A percentile compares a stretch with the other conserved stretches of the same genome.
phyloP scores from a whole-genome alignment of 2,113 vertebrate species.

The Cinclus cinclus region DNA sequence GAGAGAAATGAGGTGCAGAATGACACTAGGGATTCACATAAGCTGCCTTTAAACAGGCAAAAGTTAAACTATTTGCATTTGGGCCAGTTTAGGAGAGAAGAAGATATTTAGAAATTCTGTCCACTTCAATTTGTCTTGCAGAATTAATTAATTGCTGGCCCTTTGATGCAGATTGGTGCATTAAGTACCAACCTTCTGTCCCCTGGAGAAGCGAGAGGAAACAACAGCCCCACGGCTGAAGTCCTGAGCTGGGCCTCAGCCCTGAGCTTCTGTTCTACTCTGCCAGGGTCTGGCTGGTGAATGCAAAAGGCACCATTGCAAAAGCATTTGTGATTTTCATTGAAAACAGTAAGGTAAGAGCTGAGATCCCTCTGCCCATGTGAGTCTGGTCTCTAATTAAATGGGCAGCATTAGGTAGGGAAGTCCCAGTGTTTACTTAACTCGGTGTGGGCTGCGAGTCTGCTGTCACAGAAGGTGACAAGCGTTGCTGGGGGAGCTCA shows the following conservation, averaged over 20 bases:
- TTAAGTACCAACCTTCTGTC: background rate
- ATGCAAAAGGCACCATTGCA: background rate
- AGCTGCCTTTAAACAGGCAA: background rate
- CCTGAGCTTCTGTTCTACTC: background rate
- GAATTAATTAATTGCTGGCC: conserved; percentile 21
- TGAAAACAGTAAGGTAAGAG: background rate
- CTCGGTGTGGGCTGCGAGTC: background rate
- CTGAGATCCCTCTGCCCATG: background rate
- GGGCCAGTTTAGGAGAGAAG: background rate
- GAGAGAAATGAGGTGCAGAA: background rate
- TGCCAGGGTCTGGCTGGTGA: background rate
- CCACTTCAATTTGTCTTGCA: background rate
- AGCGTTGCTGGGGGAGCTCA: background rate
- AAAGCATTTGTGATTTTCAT: background rate
- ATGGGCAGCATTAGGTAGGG: background rate
- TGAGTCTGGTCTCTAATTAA: background rate
- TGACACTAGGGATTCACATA: background rate
- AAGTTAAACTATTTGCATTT: background rate
- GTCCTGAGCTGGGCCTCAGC: background rate
- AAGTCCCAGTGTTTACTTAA: background rate
- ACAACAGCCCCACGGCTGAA: background rate
- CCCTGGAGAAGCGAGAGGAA: background rate
- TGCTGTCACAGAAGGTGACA: background rate
- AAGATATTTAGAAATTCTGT: conserved; percentile 4
- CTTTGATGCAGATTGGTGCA: background rate